Conservation (phyloP, 2,113 vertebrate genomes). For the Hyla sarda region DNA sequence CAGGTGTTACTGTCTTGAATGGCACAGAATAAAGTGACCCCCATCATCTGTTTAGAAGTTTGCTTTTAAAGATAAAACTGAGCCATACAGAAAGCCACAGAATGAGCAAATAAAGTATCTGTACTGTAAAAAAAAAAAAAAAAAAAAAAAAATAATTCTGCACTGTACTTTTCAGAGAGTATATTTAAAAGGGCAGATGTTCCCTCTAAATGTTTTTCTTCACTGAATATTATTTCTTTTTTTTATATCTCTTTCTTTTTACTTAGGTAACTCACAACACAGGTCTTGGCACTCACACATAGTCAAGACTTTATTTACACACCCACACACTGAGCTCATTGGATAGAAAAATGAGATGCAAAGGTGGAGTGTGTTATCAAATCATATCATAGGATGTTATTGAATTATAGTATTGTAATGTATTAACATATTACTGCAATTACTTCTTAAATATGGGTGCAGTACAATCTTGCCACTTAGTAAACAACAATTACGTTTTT, state of each 20-base stretch:
- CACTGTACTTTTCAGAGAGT: too few relatives aligned
- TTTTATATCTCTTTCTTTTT: background rate
- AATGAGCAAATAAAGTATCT: background rate
- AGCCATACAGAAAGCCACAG: background rate
- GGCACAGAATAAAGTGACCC: background rate
- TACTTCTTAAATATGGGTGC: background rate
- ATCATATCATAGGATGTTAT: background rate
- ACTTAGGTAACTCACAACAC: background rate
- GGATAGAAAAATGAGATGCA: background rate
- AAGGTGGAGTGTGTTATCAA: background rate
- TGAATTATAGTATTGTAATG: background rate
- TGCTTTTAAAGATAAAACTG: slow-evolving; percentile 1
- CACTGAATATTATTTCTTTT: background rate
- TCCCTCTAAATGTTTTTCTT: background rate
- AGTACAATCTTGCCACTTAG: background rate
- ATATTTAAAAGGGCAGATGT: background rate
- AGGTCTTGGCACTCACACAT: background rate
- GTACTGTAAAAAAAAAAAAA: too few relatives aligned
- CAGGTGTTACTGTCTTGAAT: background rate
- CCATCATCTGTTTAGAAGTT: slow-evolving; percentile 27
- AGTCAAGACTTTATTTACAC: background rate
- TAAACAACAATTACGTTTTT: background rate
- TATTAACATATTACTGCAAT: background rate
- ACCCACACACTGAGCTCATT: background rate
- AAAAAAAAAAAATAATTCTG: too few relatives aligned